Evolutionary conservation across 2,888 invertebrate species (phyloP).

Genomic region (Aleiodes leptofemur): DNA sequence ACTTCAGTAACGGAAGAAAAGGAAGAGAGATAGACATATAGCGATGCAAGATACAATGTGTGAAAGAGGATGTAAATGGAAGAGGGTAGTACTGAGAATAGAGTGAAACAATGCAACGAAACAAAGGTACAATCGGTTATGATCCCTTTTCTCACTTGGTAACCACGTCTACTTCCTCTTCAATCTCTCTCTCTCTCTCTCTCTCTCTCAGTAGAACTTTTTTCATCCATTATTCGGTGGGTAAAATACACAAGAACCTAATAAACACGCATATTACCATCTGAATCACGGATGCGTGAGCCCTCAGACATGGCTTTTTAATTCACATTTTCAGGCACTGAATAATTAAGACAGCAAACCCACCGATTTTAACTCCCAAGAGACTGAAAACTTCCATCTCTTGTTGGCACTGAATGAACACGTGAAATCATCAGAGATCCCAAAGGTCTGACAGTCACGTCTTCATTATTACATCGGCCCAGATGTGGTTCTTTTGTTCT

Average conservation of each 20-base stretch:
- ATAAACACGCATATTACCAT: conserved; percentile 1
- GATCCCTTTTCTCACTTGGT: conserved; percentile 57
- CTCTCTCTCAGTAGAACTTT: conserved; percentile 39
- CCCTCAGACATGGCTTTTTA: conserved; percentile 22
- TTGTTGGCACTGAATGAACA: neutral
- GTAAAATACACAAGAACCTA: conserved; percentile 27
- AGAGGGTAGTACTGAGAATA: conserved; percentile 53
- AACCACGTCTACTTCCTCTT: conserved; percentile 38
- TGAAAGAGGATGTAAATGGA: conserved; percentile 34
- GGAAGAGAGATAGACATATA: conserved; percentile 14
- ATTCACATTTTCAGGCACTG: neutral
- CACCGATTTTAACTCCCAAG: conserved; percentile 16
- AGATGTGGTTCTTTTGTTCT: conserved; percentile 50
- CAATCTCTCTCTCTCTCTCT: neutral
- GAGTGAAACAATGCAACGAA: conserved; percentile 61
- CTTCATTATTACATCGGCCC: conserved; percentile 49
- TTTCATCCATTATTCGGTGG: conserved; percentile 29
- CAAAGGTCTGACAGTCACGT: conserved; percentile 32
- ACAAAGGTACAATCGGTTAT: conserved; percentile 65
- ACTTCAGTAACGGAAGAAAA: conserved; percentile 36
- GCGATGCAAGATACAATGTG: neutral
- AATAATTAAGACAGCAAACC: conserved; percentile 39
- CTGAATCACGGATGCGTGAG: conserved; percentile 8
- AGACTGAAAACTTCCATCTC: conserved; percentile 6
- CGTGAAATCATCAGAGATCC: conserved; percentile 14